These are phyloP conservation scores for Brachionus manjavacas DNA, from an alignment of 1,140 invertebrate species.

Conservation along the genomic window DNA sequence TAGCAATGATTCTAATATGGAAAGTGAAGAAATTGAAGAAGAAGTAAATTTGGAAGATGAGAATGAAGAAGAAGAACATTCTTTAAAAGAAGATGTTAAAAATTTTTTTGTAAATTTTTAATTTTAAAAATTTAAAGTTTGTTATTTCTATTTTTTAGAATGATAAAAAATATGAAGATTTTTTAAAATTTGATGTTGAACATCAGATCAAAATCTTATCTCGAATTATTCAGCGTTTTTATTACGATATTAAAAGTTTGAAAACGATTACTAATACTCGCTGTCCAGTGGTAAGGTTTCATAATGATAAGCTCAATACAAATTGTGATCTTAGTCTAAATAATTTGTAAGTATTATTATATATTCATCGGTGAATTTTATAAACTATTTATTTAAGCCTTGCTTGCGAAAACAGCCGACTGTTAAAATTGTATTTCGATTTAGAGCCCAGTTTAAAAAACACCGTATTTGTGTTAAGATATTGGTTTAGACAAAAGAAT, in stretches of 20 bases:
- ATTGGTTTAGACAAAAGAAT: conserved; percentile 42
- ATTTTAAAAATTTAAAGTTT: not conserved
- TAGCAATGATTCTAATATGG: conserved; percentile 26
- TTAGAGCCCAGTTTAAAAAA: not conserved
- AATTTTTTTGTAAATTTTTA: conserved; percentile 26
- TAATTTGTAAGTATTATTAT: not conserved
- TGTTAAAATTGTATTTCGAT: not conserved
- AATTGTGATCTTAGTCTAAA: conserved; percentile 37
- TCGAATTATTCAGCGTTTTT: conserved; percentile 13
- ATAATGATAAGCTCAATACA: not conserved
- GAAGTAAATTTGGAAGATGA: conserved; percentile 18
- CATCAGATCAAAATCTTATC: conserved; percentile 36
- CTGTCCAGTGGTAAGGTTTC: conserved; percentile 33
- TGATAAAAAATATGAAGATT: conserved; percentile 38
- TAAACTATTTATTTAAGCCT: not conserved
- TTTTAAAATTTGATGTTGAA: conserved; percentile 36
- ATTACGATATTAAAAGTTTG: conserved; percentile 19
- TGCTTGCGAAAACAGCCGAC: conserved; percentile 20
- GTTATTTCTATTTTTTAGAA: not conserved
- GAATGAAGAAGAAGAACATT: not conserved
- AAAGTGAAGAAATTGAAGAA: conserved; percentile 30
- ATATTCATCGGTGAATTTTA: not conserved
- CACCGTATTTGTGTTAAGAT: conserved; percentile 4
- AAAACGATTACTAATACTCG: conserved; percentile 40
- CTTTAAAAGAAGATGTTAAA: conserved; percentile 6